Percentiles rank a stretch among this genome's conserved stretches.
Conservation (phyloP, 2,797 vertebrate species). For the Phyllotis vaccarum region DNA sequence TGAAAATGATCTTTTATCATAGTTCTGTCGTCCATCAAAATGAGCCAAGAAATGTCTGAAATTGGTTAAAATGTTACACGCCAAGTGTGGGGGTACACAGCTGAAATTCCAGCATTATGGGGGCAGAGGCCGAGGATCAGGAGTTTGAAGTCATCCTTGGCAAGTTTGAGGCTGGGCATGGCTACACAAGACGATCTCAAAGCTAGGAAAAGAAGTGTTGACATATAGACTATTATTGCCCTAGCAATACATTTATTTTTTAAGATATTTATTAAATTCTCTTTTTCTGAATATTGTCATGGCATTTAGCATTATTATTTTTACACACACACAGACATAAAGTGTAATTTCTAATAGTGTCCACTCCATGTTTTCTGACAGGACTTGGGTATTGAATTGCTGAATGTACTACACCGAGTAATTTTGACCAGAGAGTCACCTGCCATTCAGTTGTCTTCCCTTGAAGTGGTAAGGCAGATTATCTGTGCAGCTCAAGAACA, state of each 20-base stretch:
- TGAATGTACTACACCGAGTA: constrained; percentile 94
- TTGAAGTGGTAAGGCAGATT: constrained; percentile 92
- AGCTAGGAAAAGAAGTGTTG: not conserved
- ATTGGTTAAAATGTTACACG: not conserved
- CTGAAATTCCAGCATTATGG: not conserved
- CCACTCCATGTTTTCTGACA: constrained; percentile 82
- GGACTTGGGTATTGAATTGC: constrained; percentile 94
- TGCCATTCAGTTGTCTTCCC: constrained; percentile 91
- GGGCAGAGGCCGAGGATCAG: not conserved
- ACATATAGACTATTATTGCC: not conserved
- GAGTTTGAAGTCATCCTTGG: not conserved
- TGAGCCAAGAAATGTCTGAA: not conserved
- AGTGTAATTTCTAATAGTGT: constrained; percentile 32
- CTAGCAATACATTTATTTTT: not conserved
- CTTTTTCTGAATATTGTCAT: constrained; percentile 45
- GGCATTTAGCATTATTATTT: not conserved
- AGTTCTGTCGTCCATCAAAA: not conserved
- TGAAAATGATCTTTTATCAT: constrained; percentile 43
- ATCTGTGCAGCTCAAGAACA: constrained; percentile 94
- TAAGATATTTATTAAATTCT: not conserved
- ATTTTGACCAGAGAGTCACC: constrained; percentile 94
- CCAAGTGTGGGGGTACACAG: not conserved
- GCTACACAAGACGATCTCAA: not conserved
- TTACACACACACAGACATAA: not conserved
- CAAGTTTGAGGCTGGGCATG: not conserved